A percentile compares a stretch with the other conserved stretches of the same genome.
phyloP scores from a whole-genome alignment of 2,888 invertebrate genomes.

The Tipula helvola region DNA sequence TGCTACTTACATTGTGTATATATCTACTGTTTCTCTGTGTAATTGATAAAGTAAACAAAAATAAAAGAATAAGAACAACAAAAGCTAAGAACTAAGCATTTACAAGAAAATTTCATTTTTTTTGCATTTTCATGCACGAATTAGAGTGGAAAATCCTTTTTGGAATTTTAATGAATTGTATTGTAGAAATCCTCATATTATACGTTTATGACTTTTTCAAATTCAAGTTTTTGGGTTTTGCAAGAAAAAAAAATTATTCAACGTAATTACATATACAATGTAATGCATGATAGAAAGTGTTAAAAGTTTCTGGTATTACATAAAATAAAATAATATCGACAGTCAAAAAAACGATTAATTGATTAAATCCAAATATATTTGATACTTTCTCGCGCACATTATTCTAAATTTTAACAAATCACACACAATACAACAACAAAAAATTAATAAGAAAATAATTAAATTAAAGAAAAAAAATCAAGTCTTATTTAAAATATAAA shows the following conservation, averaged over 20 bases:
- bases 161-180: neutral
- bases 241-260: neutral
- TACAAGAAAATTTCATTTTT: neutral
- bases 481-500: neutral
- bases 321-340: neutral
- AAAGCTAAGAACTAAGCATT: neutral
- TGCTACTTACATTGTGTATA: neutral
- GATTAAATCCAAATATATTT: neutral
- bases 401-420: neutral
- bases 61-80: neutral
- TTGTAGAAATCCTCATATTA: neutral
- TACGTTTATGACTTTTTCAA: neutral
- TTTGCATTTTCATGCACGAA: neutral
- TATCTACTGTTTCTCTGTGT: neutral
- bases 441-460: neutral
- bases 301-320: neutral
- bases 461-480: neutral
- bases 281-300: neutral
- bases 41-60: neutral
- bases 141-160: neutral
- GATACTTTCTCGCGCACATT: neutral
- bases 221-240: neutral
- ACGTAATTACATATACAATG: neutral
- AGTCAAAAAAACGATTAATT: neutral
- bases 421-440: neutral